phyloP scores from a whole-genome alignment of 2,113 vertebrate genomes.

The Semnornis frantzii region DNA sequence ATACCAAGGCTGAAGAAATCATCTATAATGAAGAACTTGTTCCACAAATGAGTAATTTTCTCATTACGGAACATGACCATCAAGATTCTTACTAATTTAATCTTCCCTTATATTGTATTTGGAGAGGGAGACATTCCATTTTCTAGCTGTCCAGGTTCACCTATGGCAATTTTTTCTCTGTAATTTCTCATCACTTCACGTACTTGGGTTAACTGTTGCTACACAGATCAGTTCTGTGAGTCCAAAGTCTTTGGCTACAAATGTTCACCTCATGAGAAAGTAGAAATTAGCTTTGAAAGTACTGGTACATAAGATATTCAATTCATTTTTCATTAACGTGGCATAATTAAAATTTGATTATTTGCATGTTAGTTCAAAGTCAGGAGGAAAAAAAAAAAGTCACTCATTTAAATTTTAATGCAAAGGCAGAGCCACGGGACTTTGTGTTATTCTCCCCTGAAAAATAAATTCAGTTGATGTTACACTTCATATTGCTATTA shows the following conservation, averaged over 20 bases:
- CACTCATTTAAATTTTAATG: neutral
- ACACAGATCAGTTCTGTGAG: neutral
- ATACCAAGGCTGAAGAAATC: neutral
- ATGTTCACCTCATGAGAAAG: neutral
- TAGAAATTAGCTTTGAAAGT: neutral
- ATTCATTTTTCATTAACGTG: neutral
- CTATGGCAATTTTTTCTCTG: neutral
- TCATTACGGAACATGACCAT: neutral
- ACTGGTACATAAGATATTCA: neutral
- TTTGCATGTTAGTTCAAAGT: neutral
- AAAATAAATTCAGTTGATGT: neutral
- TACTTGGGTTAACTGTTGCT: neutral
- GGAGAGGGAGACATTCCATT: neutral
- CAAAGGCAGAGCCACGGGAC: neutral
- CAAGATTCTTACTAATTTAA: neutral
- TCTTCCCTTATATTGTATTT: neutral
- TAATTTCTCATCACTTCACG: neutral
- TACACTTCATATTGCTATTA: neutral
- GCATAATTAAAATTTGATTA: constrained; percentile 5
- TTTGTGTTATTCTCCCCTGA: neutral
- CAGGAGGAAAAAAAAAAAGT: neutral
- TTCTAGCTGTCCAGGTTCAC: neutral
- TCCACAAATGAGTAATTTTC: neutral
- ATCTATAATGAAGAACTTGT: neutral
- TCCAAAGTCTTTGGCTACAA: neutral